phyloP scores from a whole-genome alignment of 2,113 vertebrate genomes.

The Pavo muticus region DNA sequence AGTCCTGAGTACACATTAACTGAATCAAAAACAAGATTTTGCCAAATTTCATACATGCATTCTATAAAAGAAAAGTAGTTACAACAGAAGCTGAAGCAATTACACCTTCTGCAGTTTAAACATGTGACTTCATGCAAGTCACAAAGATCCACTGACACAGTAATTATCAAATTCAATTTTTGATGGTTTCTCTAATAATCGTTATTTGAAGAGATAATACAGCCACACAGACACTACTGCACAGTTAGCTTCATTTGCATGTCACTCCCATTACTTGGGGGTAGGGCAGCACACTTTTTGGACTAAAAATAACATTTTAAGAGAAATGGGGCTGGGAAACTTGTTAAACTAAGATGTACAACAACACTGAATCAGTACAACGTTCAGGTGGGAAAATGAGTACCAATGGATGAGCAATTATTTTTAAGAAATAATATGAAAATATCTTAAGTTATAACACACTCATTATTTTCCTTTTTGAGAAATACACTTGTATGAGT shows the following conservation, averaged over 20 bases:
- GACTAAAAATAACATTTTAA: not conserved
- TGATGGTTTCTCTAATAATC: not conserved
- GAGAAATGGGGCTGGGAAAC: not conserved
- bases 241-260: not conserved
- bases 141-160: not conserved
- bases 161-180: not conserved
- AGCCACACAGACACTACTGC: not conserved
- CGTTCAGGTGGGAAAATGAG: not conserved
- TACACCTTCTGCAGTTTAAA: accelerated
- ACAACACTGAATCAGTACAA: not conserved
- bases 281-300: not conserved
- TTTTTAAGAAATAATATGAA: not conserved
- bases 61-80: not conserved
- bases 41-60: not conserved
- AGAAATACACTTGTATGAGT: not conserved
- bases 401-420: not conserved
- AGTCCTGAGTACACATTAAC: accelerated
- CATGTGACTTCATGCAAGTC: not conserved
- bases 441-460: not conserved
- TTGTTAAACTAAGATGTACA: not conserved
- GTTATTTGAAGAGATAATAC: not conserved
- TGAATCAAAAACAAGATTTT: not conserved
- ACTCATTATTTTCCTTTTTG: not conserved
- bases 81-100: not conserved
- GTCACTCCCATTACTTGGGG: not conserved